Evolutionary conservation across 2,113 vertebrate genomes (phyloP).

Genomic region (Carassius gibelio): DNA sequence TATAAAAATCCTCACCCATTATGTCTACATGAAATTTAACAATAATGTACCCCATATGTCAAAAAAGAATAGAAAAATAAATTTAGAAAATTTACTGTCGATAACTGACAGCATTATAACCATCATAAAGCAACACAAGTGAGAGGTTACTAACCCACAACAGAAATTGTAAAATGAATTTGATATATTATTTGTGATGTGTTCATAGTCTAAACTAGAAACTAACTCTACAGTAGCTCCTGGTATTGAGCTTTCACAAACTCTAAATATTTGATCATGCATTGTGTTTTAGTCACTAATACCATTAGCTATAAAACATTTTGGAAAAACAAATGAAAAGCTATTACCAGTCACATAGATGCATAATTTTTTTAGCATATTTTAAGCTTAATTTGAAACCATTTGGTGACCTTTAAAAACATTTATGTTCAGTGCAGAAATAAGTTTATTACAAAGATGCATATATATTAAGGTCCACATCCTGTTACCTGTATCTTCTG

Average conservation of each 20-base stretch:
- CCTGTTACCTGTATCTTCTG: neutral
- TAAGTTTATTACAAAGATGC: neutral
- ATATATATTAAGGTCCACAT: neutral
- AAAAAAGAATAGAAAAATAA: constrained; percentile 55
- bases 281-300: neutral
- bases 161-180: too few relatives aligned
- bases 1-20: constrained; percentile 9
- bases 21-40: constrained; percentile 13
- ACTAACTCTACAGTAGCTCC: neutral
- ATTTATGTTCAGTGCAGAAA: neutral
- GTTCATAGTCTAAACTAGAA: too few relatives aligned
- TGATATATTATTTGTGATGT: neutral
- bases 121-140: neutral
- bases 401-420: neutral
- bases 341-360: neutral
- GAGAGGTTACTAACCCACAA: neutral
- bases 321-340: neutral
- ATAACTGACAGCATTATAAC: neutral
- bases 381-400: constrained; percentile 6
- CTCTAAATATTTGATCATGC: neutral
- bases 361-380: neutral
- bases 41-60: constrained; percentile 7
- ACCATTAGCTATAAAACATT: neutral
- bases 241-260: neutral
- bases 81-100: constrained; percentile 38